phyloP scores from a whole-genome alignment of 2,888 invertebrate genomes.

The Troglohyphantes excavatus region DNA sequence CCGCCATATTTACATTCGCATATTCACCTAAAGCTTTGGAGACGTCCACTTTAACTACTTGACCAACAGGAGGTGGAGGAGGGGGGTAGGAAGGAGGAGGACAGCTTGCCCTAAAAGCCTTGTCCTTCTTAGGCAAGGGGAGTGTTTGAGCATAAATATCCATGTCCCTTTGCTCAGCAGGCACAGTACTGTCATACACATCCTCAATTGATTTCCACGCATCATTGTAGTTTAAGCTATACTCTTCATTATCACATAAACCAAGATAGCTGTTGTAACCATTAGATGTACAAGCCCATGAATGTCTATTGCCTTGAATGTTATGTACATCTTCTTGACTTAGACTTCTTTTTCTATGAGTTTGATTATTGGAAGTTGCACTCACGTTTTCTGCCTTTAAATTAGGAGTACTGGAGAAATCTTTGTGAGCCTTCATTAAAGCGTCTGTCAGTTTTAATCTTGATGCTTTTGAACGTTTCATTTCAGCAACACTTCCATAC shows the following conservation, averaged over 20 bases:
- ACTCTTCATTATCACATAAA: conserved; percentile 77
- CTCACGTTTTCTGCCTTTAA: conserved; percentile 85
- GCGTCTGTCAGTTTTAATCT: conserved; percentile 67
- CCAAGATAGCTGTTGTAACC: conserved; percentile 70
- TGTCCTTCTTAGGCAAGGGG: conserved; percentile 78
- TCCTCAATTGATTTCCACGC: conserved; percentile 82
- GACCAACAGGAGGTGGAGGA: conserved; percentile 89
- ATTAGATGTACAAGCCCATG: conserved; percentile 81
- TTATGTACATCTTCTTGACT: conserved; percentile 87
- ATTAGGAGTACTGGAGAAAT: conserved; percentile 95
- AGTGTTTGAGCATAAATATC: conserved; percentile 79
- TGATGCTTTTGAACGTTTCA: conserved; percentile 89
- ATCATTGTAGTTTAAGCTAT: conserved; percentile 80
- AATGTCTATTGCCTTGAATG: conserved; percentile 81
- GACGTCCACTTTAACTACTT: conserved; percentile 82
- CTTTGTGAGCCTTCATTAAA: conserved; percentile 86
- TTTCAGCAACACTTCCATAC: conserved; percentile 79
- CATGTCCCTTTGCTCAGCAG: conserved; percentile 45
- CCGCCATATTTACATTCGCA: conserved; percentile 82
- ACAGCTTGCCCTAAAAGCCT: conserved; percentile 74
- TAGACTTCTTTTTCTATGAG: conserved; percentile 81
- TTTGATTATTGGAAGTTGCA: conserved; percentile 31
- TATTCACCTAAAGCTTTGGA: conserved; percentile 81
- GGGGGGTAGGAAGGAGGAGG: conserved; percentile 93
- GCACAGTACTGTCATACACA: conserved; percentile 75